Percentiles rank a stretch among this genome's conserved stretches.
Evolutionary conservation across 2,888 invertebrate genomes (phyloP).

Genomic region (Hedya salicella): DNA sequence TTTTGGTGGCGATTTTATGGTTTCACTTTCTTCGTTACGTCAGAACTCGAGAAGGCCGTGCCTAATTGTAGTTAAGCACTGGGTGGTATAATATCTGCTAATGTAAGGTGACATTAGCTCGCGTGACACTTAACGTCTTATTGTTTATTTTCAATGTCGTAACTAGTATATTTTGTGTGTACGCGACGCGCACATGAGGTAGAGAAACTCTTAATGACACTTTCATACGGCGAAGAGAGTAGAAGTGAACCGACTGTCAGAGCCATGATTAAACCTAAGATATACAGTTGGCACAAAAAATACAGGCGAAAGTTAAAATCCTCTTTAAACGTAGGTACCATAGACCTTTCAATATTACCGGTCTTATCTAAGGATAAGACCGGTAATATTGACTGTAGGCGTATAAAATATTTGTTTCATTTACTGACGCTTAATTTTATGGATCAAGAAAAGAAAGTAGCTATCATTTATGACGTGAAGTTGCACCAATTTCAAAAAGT

Average conservation of each 20-base stretch:
- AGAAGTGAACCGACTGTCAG: constrained; percentile 13
- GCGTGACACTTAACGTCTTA: constrained; percentile 51
- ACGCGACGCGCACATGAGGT: constrained; percentile 42
- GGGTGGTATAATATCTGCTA: constrained; percentile 62
- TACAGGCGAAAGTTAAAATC: constrained; percentile 19
- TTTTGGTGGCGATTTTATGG: constrained; percentile 66
- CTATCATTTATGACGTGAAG: no score
- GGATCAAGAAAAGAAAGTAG: no score
- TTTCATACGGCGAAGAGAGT: constrained; percentile 51
- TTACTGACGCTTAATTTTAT: no score
- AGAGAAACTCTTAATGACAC: constrained; percentile 56
- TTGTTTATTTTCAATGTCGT: constrained; percentile 69
- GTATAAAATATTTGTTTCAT: no score
- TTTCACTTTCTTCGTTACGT: constrained; percentile 76
- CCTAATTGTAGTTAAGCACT: constrained; percentile 49
- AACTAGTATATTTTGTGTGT: constrained; percentile 61
- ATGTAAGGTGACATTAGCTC: constrained; percentile 61
- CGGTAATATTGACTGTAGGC: not conserved
- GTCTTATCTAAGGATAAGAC: no score
- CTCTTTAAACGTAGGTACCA: not conserved
- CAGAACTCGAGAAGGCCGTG: constrained; percentile 62
- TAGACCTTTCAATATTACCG: no score
- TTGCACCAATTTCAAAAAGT: no score
- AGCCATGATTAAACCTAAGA: not conserved
- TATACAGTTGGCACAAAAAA: not conserved